Percentiles rank a stretch among this genome's conserved stretches.
Conservation (phyloP, 2,113 vertebrate species). For the Poecilia latipinna region DNA sequence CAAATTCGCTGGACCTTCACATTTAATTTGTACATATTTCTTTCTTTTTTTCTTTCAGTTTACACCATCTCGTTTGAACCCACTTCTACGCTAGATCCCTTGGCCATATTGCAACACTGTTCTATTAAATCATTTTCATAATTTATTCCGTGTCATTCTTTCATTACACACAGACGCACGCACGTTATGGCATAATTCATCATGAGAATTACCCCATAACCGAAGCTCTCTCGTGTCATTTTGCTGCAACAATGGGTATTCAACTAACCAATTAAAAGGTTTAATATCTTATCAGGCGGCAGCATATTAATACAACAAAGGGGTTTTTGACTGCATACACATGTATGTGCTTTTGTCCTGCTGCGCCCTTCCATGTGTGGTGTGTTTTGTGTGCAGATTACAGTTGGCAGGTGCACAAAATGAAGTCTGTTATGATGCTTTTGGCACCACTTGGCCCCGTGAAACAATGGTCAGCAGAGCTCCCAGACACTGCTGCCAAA, state of each 20-base stretch:
- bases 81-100: constrained; percentile 2
- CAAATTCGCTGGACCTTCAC: constrained; percentile 20
- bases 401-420: constrained; percentile 1
- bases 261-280: constrained; percentile 46
- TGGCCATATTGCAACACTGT: constrained; percentile 13
- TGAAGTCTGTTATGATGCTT: constrained; percentile 20
- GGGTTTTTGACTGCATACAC: background rate
- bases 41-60: constrained; percentile 7
- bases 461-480: constrained; percentile 39
- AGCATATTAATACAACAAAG: constrained; percentile 50
- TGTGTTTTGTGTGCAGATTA: background rate
- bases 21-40: constrained; percentile 16
- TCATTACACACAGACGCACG: constrained; percentile 8
- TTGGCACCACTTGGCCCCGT: constrained; percentile 35
- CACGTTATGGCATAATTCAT: constrained; percentile 34
- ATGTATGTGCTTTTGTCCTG: background rate
- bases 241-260: constrained; percentile 37
- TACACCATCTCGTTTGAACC: constrained; percentile 7
- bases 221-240: constrained; percentile 16
- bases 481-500: constrained; percentile 32
- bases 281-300: constrained; percentile 42
- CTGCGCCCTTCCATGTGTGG: background rate
- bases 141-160: constrained; percentile 38
- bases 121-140: constrained; percentile 22
- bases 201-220: constrained; percentile 25